Evolutionary conservation across 2,797 vertebrate genomes (phyloP), one percentile per base, ranked within the genome.

Genomic region (Gambelia wislizenii): DNA sequence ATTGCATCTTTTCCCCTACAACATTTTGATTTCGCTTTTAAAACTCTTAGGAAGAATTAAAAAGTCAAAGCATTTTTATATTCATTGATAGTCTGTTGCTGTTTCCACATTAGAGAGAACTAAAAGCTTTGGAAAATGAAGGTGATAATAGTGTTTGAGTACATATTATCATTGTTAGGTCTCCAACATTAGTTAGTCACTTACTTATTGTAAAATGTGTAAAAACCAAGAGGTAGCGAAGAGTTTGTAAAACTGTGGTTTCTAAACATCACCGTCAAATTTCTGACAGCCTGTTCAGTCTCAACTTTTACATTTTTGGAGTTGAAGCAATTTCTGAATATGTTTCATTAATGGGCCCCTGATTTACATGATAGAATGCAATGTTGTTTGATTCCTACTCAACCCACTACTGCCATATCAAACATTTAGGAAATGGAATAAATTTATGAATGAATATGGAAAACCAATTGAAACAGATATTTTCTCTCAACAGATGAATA

Each of bases 361-460:
- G n/a, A 42, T 89, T 2, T 4, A 0, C 86, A 8, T 30, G 59
- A 8, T 47, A 72, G 42, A 4, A 5, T 80, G 1, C 22, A 90
- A 12, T 0, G 0, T 20, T 81, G 67, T 89, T 59, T 4, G 47
- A 36, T 84, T 92, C 91, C 92, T 33, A 47, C 91, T 93, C 89
- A 2, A 5, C 87, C 22, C 2, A 4, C 42, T 30, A 5, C 25
- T 47, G 25, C 42, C 27, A 47, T 27, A 39, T 76, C 22, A 76
- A 91, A 81, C 90, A 91, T 81, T 92, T 94, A 85, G 82, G 74
- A 52, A 88, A 89, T 6, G 87, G 90, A 83, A n/a, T 76, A 36
- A 81, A 9, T 14, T 86, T 87, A 83, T 92, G 84, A 79, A 87
- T 77, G 1, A 25, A 25, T 20, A 16, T 16, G 77, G 10, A 80